These are phyloP conservation scores for Oscheius sp. DNA, from an alignment of 2,888 invertebrate genomes.

Conservation along the genomic window DNA sequence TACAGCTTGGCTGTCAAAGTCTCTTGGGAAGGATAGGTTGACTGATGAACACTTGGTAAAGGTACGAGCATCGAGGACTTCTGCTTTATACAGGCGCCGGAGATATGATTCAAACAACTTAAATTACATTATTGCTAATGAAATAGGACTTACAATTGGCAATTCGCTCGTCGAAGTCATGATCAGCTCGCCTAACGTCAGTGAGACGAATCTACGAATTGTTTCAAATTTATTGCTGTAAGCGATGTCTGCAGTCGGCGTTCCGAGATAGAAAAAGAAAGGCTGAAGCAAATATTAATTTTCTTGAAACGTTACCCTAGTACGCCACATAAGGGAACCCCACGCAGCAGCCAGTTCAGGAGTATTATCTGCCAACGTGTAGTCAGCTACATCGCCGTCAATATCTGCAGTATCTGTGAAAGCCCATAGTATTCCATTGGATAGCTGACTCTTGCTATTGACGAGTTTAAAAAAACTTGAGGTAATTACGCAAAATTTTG, in stretches of 20 bases:
- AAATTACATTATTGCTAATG: too few species aligned
- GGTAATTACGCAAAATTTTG: conserved; percentile 17
- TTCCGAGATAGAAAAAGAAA: neutral
- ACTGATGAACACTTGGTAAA: conserved; percentile 3
- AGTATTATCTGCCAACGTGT: conserved; percentile 33
- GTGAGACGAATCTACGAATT: neutral
- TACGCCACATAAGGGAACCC: conserved; percentile 41
- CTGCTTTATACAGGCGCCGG: neutral
- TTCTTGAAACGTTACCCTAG: conserved; percentile 30
- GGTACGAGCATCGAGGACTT: conserved; percentile 7
- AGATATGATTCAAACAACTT: neutral
- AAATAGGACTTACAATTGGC: neutral
- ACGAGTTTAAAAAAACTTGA: neutral
- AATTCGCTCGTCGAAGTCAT: conserved; percentile 6
- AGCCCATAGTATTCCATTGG: conserved; percentile 31
- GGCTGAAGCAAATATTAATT: neutral
- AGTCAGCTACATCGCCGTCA: conserved; percentile 30
- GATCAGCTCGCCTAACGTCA: conserved; percentile 11
- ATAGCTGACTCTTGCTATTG: conserved; percentile 36
- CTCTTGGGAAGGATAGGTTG: neutral
- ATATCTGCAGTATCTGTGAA: conserved; percentile 34
- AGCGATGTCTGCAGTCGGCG: neutral
- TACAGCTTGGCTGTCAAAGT: neutral
- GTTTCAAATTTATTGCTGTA: neutral
- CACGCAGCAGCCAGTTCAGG: conserved; percentile 32